Percentiles rank a stretch among this genome's conserved stretches.
Conservation (phyloP, 2,113 vertebrate species). For the Antidorcas marsupialis region DNA sequence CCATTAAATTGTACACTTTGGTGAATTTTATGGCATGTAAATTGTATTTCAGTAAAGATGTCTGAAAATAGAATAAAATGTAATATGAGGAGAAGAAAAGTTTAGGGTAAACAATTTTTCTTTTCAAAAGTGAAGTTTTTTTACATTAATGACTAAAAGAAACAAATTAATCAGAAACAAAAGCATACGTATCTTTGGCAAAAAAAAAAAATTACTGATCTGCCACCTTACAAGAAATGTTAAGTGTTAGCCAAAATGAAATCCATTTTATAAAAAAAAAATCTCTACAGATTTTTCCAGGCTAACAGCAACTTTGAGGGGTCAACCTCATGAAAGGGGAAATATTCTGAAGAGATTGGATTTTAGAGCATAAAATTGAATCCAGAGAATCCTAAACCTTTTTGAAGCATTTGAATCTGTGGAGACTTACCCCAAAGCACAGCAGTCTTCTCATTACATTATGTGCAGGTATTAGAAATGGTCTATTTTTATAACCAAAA, state of each 20-base stretch:
- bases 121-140: background rate
- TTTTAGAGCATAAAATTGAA: conserved; percentile 70
- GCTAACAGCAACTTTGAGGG: background rate
- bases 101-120: background rate
- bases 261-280: background rate
- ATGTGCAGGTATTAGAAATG: background rate
- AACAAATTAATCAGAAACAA: background rate
- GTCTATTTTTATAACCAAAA: background rate
- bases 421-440: background rate
- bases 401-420: conserved; percentile 50
- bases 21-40: background rate
- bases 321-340: conserved; percentile 14
- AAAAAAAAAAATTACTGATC: background rate
- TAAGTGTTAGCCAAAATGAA: background rate
- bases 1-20: background rate
- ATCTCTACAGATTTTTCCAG: background rate
- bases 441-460: background rate
- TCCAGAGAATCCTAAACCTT: conserved; percentile 58
- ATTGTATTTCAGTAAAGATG: background rate
- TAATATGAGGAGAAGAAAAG: background rate
- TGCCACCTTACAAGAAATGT: background rate
- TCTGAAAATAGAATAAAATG: background rate
- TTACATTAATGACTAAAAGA: background rate
- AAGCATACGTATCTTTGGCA: background rate
- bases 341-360: conserved; percentile 56